Evolutionary conservation across 2,113 vertebrate species (phyloP), one percentile per base, ranked within the genome.

Genomic region (Phrynosoma platyrhinos): DNA sequence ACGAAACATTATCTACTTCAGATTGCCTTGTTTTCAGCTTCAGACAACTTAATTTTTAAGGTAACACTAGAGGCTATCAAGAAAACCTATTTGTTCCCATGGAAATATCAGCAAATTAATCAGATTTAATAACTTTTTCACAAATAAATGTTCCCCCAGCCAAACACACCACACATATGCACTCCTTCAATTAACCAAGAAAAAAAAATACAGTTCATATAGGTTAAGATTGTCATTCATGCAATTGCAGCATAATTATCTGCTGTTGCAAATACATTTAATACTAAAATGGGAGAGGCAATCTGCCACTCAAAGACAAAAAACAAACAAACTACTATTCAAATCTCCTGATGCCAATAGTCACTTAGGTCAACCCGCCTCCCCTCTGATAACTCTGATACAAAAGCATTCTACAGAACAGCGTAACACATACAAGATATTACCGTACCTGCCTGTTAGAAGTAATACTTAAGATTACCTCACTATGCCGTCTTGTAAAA

Each of bases 1-100:
- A 91, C 90, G 85, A 84, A 95, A 95, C 87, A 71, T 86, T 86
- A 90, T 77, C 62, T 74, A 89, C 85, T 94, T 94, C 84, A 68
- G 40, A 92, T 94, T 93, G 93, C 91, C 89, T 92, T 42, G 76
- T 87, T 90, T 47, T 47, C n/a, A 80, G 16, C 1, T 90, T 89
- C 90, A 58, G 5, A 12, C 68, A 21, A 78, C 83, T 87, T 82
- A 91, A 77, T 68, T 82, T 80, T 79, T 86, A 81, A 79, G 52
- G 66, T 36, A 40, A 78, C 52, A 58, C 62, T 71, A 79, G 86
- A 10, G 9, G 30, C 21, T 47, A 90, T 82, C 53, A 36, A 76
- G 86, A 84, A 68, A 7, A 1, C 10, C 27, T 9, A 86, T 30
- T 87, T 10, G 9, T 53, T 87, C 53, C 79, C 62, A 55, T 27